phyloP scores from a whole-genome alignment of 2,888 invertebrate genomes.

The Crematogaster levior region DNA sequence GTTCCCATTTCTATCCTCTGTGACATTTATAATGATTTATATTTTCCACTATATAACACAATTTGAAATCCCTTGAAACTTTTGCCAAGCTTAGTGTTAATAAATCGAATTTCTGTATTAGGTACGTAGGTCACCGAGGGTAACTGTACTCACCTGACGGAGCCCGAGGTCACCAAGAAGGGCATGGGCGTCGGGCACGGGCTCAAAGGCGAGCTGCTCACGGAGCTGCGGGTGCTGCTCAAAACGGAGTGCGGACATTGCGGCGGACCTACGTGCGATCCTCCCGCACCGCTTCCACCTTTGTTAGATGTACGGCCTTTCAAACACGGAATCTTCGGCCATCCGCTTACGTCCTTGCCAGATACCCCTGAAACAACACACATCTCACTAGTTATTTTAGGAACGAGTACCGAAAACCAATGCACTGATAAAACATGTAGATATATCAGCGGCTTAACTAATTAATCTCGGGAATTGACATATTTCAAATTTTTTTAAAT shows the following conservation, averaged over 20 bases:
- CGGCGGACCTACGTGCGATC: conserved; percentile 87
- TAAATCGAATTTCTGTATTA: neutral
- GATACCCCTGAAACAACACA: conserved; percentile 71
- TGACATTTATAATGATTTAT: neutral
- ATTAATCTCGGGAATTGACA: neutral
- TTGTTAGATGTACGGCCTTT: conserved; percentile 78
- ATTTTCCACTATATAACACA: neutral
- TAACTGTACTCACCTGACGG: conserved; percentile 88
- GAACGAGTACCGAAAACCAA: neutral
- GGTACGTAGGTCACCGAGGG: neutral
- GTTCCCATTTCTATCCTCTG: neutral
- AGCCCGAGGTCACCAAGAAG: conserved; percentile 91
- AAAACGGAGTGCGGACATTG: conserved; percentile 91
- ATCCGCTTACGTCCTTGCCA: conserved; percentile 79
- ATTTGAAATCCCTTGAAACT: neutral
- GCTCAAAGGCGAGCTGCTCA: conserved; percentile 89
- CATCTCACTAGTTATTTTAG: neutral
- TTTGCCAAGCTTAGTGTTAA: neutral
- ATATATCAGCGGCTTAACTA: neutral
- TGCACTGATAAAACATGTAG: neutral
- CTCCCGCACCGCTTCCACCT: conserved; percentile 83
- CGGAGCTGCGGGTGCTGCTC: conserved; percentile 89
- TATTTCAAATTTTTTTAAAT: neutral
- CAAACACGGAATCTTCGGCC: conserved; percentile 82
- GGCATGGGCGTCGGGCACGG: conserved; percentile 93